These are phyloP conservation scores for Apaloderma vittatum DNA, from an alignment of 2,113 vertebrate species.

Conservation along the genomic window DNA sequence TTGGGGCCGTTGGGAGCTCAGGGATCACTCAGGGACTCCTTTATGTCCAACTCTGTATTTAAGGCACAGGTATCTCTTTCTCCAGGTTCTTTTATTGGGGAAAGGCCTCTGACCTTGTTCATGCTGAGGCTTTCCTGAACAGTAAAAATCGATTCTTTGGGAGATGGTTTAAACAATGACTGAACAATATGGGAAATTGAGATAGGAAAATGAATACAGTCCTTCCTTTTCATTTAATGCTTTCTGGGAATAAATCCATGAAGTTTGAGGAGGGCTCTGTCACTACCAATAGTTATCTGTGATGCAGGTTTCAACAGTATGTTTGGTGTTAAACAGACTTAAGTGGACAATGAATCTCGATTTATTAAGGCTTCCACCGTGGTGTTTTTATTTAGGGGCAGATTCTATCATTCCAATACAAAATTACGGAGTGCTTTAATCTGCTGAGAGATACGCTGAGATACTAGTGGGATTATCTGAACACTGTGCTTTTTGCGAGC, in stretches of 20 bases:
- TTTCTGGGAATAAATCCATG: slow-evolving; percentile 2
- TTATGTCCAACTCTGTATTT: neutral
- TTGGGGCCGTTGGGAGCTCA: neutral
- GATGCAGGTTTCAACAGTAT: neutral
- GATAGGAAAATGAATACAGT: neutral
- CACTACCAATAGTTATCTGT: neutral
- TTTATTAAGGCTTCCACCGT: neutral
- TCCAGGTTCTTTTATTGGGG: neutral
- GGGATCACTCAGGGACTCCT: neutral
- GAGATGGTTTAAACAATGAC: neutral
- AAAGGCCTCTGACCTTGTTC: neutral
- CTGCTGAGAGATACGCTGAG: neutral
- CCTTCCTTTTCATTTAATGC: neutral
- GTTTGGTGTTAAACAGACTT: neutral
- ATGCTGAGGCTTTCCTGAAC: neutral
- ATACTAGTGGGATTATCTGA: neutral
- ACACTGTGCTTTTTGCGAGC: slow-evolving; percentile 4
- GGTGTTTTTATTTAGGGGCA: slow-evolving; percentile 12
- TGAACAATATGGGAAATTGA: neutral
- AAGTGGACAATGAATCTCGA: neutral
- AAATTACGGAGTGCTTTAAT: slow-evolving; percentile 38
- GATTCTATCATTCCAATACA: slow-evolving; percentile 6
- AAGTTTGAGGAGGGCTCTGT: neutral
- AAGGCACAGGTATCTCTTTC: neutral
- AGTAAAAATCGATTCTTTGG: neutral